A percentile compares a stretch with the other conserved stretches of the same genome.
Conservation (phyloP, 2,888 invertebrate genomes). For the Lordiphosa andalusiaca region DNA sequence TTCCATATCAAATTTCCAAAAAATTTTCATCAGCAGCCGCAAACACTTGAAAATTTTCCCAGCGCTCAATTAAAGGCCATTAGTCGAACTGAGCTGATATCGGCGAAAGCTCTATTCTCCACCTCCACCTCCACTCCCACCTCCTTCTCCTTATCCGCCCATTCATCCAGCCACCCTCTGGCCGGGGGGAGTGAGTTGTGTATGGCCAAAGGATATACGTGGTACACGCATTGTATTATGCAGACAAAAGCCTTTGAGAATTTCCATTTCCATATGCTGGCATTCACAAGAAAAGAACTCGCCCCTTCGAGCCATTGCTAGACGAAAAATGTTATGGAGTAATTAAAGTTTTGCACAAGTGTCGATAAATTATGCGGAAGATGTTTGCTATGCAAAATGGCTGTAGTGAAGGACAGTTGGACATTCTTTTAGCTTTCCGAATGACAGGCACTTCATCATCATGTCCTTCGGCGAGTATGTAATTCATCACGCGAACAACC, state of each 20-base stretch:
- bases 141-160: conserved; percentile 4
- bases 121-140: not conserved
- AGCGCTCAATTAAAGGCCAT: conserved; percentile 73
- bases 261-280: conserved; percentile 60
- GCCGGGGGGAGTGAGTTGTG: conserved; percentile 24
- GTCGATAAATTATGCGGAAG: conserved; percentile 72
- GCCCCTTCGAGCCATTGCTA: conserved; percentile 33
- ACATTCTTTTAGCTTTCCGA: conserved; percentile 72
- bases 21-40: conserved; percentile 60
- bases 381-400: conserved; percentile 65
- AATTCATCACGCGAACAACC: conserved; percentile 76
- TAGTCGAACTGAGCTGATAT: conserved; percentile 40
- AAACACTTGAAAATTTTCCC: conserved; percentile 72
- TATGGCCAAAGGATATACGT: conserved; percentile 68
- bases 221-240: conserved; percentile 59
- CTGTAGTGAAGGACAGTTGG: conserved; percentile 55
- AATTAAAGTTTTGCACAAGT: conserved; percentile 74
- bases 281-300: conserved; percentile 47
- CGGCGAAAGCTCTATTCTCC: not conserved
- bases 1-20: conserved; percentile 64
- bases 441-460: conserved; percentile 75
- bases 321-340: conserved; percentile 55
- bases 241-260: conserved; percentile 55
- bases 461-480: conserved; percentile 74
- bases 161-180: conserved; percentile 2